Base-by-base conservation (phyloP, 1,140 invertebrate species). In the Stegodyphus dumicola region DNA sequence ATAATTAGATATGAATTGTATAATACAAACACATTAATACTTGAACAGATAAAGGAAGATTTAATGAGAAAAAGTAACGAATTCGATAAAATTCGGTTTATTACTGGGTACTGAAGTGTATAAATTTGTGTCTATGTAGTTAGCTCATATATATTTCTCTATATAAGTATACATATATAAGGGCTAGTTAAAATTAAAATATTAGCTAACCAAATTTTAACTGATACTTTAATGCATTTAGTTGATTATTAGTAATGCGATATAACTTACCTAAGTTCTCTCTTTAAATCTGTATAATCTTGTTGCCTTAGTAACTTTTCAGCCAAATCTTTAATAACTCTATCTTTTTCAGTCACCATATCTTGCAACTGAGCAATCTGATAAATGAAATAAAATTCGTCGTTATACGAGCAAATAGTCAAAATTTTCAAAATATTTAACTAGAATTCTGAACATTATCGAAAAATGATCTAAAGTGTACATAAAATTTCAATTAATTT, bases 221-320 rank as follows among this genome's bases (percentile, higher is more conserved):
- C 3, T 33, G 33, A 33, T 33, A 33, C 33, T 33, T 33, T 33
- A 1, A 33, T 33, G 33, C 33, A 33, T 33, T 33, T 3, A 1
- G 33, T 33, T 33, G 33, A 33, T 33, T 33, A 33, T 33, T 33
- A 33, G 33, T 33, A 33, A 33, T 33, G 3, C 33, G 33, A 3
- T 33, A 33, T 33, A 33, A 49, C 79, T 88, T 89, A 86, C 93
- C 92, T 94, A 87, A 97, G 93, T 91, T 97, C 95, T 89, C 95
- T 91, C 90, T 96, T 97, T 87, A 97, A 92, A 88, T 97, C 95
- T 88, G 97, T 94, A 91, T 98, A 96, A 92, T 98, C 97, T 89
- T 94, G 93, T 91, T 98, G 96, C 69, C 93, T 92, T 86, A 96
- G 94, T 74, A 99, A 92, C 89, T 94, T 94, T 49, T 94, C 94